Evolutionary conservation across 2,888 invertebrate genomes (phyloP).

Genomic region (Mantis religiosa): DNA sequence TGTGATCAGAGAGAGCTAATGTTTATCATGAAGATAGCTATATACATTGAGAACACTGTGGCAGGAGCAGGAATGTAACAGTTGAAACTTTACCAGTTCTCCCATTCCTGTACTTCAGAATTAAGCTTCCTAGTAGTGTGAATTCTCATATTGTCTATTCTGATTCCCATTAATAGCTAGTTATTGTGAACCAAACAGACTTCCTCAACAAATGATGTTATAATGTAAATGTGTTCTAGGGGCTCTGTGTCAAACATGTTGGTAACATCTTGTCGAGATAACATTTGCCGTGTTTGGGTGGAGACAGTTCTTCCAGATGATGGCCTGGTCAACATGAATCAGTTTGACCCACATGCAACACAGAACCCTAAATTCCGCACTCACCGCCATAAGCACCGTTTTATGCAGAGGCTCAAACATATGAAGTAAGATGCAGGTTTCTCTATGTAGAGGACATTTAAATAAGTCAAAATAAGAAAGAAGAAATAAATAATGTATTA

Average conservation of each 20-base stretch:
- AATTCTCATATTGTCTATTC: too few species aligned
- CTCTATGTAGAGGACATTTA: neutral
- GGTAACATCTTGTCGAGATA: conserved; percentile 96
- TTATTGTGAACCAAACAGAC: neutral
- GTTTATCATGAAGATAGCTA: too few species aligned
- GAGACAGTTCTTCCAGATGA: conserved; percentile 96
- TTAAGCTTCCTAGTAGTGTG: too few species aligned
- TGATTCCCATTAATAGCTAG: too few species aligned
- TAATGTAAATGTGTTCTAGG: conserved; percentile 47
- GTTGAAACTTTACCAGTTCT: too few species aligned
- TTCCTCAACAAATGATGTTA: neutral
- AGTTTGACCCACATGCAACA: conserved; percentile 53
- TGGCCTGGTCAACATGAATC: conserved; percentile 70
- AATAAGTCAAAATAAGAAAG: too few species aligned
- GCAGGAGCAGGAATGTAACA: too few species aligned
- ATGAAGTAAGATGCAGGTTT: conserved; percentile 69
- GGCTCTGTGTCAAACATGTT: conserved; percentile 97
- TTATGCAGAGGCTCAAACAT: conserved; percentile 93
- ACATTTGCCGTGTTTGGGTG: conserved; percentile 98
- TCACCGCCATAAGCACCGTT: conserved; percentile 90
- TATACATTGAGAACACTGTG: too few species aligned
- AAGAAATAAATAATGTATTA: too few species aligned
- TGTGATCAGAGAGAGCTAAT: too few species aligned
- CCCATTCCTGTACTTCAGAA: too few species aligned
- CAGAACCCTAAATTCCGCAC: conserved; percentile 65